phyloP scores from a whole-genome alignment of 2,888 invertebrate species.

The Caenorhabditis zanzibari region DNA sequence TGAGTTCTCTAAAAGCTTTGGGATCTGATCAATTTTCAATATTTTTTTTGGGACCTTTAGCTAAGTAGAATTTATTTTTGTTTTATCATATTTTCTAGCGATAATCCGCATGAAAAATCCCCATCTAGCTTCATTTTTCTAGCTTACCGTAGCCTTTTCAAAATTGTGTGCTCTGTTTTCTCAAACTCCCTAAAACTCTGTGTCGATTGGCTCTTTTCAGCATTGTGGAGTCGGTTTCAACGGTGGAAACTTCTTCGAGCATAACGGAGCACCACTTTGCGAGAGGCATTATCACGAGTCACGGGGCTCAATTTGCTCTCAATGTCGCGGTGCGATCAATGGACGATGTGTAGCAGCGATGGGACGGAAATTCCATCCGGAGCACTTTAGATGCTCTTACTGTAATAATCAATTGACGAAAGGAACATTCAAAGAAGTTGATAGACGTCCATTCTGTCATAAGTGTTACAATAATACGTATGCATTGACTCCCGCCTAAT shows the following conservation, averaged over 20 bases:
- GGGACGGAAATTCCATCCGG: slow-evolving; percentile 99
- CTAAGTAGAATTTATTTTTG: too few species aligned
- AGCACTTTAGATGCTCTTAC: slow-evolving; percentile 99
- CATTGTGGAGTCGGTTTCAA: slow-evolving; percentile 97
- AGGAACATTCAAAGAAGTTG: slow-evolving; percentile 99
- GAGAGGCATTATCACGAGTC: slow-evolving; percentile 99
- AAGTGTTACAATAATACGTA: slow-evolving; percentile 92
- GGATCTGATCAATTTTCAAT: too few species aligned
- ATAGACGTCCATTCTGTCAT: slow-evolving; percentile 99
- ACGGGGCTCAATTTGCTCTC: slow-evolving; percentile 92
- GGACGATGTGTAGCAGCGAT: slow-evolving; percentile 97
- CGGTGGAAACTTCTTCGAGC: slow-evolving; percentile 98
- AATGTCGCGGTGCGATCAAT: slow-evolving; percentile 77
- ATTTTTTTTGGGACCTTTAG: too few species aligned
- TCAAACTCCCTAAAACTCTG: slow-evolving; percentile 1
- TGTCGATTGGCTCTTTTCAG: slow-evolving; percentile 84
- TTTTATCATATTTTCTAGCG: background rate
- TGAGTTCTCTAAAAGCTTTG: too few species aligned
- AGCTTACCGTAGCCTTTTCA: background rate
- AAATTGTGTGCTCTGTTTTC: background rate
- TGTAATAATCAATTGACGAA: slow-evolving; percentile 98
- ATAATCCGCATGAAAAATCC: slow-evolving; percentile 19
- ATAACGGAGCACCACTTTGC: slow-evolving; percentile 97
- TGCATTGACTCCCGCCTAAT: slow-evolving; percentile 72
- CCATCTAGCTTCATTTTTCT: background rate